These are phyloP conservation scores for Ischnus inquisitorius DNA, from an alignment of 2,888 invertebrate species.

Conservation along the genomic window DNA sequence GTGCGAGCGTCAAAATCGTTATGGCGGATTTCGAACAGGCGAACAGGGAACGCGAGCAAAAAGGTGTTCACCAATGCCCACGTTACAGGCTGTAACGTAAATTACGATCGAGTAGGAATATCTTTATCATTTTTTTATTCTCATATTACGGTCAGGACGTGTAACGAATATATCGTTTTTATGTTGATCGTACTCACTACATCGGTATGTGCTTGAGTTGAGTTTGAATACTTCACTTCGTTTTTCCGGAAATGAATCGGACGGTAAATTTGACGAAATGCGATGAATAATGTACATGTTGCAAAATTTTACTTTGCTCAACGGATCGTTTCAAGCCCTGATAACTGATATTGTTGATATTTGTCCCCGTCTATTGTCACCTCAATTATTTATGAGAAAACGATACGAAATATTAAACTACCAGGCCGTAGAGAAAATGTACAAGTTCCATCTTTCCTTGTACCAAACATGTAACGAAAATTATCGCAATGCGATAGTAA, in stretches of 20 bases:
- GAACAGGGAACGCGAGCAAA: constrained; percentile 30
- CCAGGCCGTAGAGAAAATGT: no score
- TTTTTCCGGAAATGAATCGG: background rate
- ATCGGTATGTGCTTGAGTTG: background rate
- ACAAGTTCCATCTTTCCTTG: no score
- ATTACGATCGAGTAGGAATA: constrained; percentile 39
- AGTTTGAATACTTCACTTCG: background rate
- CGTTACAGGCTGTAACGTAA: constrained; percentile 46
- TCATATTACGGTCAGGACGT: background rate
- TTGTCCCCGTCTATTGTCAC: no score
- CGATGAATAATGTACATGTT: no score
- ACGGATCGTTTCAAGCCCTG: no score
- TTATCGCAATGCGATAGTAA: no score
- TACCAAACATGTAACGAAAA: no score
- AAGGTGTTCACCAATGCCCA: constrained; percentile 13
- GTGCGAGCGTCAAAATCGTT: background rate
- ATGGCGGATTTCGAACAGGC: constrained; percentile 45
- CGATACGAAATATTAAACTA: no score
- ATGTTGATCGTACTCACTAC: background rate
- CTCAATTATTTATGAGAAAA: no score
- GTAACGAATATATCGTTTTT: constrained; percentile 4
- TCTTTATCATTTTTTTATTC: background rate
- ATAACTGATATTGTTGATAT: no score
- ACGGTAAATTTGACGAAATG: no score
- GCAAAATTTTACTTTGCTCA: no score